Evolutionary conservation across 2,797 vertebrate genomes (phyloP).

Genomic region (Anabas testudineus): DNA sequence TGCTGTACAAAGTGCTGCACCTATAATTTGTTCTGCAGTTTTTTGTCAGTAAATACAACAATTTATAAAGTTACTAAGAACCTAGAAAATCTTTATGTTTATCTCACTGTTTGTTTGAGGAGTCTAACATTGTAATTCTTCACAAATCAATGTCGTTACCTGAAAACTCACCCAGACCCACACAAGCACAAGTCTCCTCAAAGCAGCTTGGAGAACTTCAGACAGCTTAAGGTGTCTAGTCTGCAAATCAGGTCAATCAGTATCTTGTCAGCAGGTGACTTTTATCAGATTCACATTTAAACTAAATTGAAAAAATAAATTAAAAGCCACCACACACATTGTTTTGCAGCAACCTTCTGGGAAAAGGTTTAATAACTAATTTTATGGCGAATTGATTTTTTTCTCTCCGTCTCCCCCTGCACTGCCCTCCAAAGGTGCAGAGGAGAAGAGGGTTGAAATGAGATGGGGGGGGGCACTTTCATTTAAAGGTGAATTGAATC

Average conservation of each 20-base stretch:
- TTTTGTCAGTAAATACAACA: constrained; percentile 31
- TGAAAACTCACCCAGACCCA: constrained; percentile 40
- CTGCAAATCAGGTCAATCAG: constrained; percentile 63
- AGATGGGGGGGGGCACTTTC: constrained; percentile 55
- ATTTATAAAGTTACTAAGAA: constrained; percentile 39
- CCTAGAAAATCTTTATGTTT: constrained; percentile 35
- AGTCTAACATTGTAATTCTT: constrained; percentile 33
- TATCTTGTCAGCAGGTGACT: constrained; percentile 74
- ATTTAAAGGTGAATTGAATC: constrained; percentile 83
- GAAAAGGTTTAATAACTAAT: constrained; percentile 80
- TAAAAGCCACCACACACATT: constrained; percentile 66
- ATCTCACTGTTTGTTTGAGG: constrained; percentile 21
- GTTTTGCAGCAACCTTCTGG: constrained; percentile 63
- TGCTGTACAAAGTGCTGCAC: not conserved
- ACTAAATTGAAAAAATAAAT: constrained; percentile 79
- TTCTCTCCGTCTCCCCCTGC: constrained; percentile 18
- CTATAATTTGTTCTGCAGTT: constrained; percentile 18
- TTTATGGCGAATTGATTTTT: constrained; percentile 81
- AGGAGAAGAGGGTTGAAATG: constrained; percentile 55
- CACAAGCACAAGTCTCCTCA: constrained; percentile 33
- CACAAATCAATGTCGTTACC: constrained; percentile 49
- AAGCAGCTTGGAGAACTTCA: constrained; percentile 48
- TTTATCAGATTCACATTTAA: constrained; percentile 81
- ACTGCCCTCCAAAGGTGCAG: constrained; percentile 66
- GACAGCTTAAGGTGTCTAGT: constrained; percentile 56